Base-by-base conservation (phyloP, 2,797 vertebrate species). In the Capromys pilorides region DNA sequence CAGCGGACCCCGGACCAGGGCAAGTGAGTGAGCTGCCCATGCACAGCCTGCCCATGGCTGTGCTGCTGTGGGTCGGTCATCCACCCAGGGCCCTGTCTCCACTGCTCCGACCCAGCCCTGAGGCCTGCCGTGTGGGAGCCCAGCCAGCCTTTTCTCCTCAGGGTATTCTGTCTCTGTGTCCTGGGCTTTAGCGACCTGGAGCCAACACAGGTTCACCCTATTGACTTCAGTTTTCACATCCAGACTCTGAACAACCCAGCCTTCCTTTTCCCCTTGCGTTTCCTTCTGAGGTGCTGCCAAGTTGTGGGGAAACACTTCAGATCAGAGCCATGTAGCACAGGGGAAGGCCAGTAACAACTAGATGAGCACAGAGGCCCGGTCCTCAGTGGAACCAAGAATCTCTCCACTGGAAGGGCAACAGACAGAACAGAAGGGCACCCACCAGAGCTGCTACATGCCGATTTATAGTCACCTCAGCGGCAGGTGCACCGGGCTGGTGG, bases 1-100 rank as follows among this genome's bases (percentile, higher is more conserved):
- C 99, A 99, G 98, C 99, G 99, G 98, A 99, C 99, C 95, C 99
- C 99, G 19, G 99, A 99, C 96, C 99, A 99, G 99, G 99, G 99
- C 99, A 99, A 99, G 99, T 99, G 99, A 98, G 99, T 96, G 49
- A 51, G 19, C 79, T 54, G 8, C 45, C 79, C 4, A 11, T 2
- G 26, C 49, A 1, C 39, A 22, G 62, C 85, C 82, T 26, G 28
- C 28, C n/a, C 1, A 8, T 7, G 45, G 21, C 64, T 9, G 21
- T 9, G 13, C n/a, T 66, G 13, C 45, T 7, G 8, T 7, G 31
- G 69, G 11, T 31, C 49, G 16, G n/a, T 28, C 28, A 33, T 28
- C 45, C 16, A 31, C 78, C 59, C 18, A 39, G 80, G 86, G 36
- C 67, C 26, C 4, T n/a, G 36, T 66, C 59, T 33, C 31, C 36